A percentile compares a stretch with the other conserved stretches of the same genome.
Conservation (phyloP, 2,888 invertebrate genomes). For the Beris chalybata region DNA sequence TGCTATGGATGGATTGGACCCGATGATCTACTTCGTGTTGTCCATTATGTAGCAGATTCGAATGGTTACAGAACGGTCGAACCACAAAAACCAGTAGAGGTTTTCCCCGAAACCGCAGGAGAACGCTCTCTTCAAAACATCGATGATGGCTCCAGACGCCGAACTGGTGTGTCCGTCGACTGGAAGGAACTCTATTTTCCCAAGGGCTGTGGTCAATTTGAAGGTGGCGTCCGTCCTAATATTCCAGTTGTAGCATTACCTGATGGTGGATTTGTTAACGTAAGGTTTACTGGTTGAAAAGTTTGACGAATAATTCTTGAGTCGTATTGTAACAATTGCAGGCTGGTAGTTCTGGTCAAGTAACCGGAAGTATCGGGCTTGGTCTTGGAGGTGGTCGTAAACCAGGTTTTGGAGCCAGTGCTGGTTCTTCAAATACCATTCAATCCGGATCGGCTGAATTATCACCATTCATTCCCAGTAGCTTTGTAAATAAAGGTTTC, state of each 20-base stretch:
- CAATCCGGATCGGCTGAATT: slow-evolving; percentile 5
- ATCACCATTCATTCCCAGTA: slow-evolving; percentile 16
- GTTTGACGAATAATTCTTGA: background rate
- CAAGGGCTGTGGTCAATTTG: slow-evolving; percentile 66
- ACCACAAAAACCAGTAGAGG: slow-evolving; percentile 69
- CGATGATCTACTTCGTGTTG: slow-evolving; percentile 65
- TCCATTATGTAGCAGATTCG: slow-evolving; percentile 76
- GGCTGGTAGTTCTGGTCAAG: slow-evolving; percentile 19
- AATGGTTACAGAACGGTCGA: slow-evolving; percentile 76
- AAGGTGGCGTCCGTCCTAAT: slow-evolving; percentile 53
- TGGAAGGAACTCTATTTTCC: slow-evolving; percentile 75
- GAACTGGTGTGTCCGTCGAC: slow-evolving; percentile 62
- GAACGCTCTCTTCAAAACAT: slow-evolving; percentile 38
- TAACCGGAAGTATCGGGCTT: slow-evolving; percentile 12
- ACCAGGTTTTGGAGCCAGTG: background rate
- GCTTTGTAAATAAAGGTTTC: background rate
- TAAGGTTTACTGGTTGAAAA: slow-evolving; percentile 32
- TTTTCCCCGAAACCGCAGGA: slow-evolving; percentile 51
- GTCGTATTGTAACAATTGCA: slow-evolving; percentile 19
- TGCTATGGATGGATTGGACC: slow-evolving; percentile 79
- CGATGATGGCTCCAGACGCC: slow-evolving; percentile 44
- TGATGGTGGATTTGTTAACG: slow-evolving; percentile 56
- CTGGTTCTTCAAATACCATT: background rate
- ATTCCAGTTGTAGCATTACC: slow-evolving; percentile 42
- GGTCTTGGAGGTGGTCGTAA: slow-evolving; percentile 3